phyloP scores from a whole-genome alignment of 2,113 vertebrate genomes.

The Gallinago paraguaiae region DNA sequence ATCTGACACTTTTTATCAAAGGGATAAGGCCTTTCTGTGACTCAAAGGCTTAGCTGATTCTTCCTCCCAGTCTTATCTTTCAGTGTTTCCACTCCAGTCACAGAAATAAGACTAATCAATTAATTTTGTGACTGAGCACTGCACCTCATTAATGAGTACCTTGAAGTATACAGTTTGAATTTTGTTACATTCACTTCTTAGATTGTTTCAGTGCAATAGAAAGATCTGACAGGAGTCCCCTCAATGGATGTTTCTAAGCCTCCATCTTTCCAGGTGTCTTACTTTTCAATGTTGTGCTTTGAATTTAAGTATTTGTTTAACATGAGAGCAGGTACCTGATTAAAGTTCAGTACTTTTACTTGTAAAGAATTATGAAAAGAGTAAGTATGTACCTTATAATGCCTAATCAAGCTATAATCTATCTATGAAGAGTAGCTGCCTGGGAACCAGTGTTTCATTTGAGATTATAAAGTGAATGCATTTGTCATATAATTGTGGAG shows the following conservation, averaged over 20 bases:
- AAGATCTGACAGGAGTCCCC: not conserved
- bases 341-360: not conserved
- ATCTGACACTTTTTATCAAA: constrained; percentile 41
- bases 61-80: not conserved
- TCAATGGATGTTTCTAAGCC: not conserved
- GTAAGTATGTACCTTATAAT: not conserved
- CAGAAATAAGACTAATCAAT: constrained; percentile 48
- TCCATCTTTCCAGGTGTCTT: not conserved
- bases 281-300: no score
- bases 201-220: not conserved
- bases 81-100: not conserved
- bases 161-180: not conserved
- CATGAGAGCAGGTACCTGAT: not conserved
- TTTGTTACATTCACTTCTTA: not conserved
- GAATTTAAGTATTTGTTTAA: not conserved
- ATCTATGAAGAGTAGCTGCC: not conserved
- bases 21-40: not conserved
- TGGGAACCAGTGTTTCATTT: not conserved
- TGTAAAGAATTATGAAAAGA: not conserved
- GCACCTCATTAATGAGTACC: constrained; percentile 18
- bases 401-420: not conserved
- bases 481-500: not conserved
- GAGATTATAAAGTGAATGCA: not conserved
- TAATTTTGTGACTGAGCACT: constrained; percentile 36
- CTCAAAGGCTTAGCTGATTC: constrained; percentile 5